A percentile compares a stretch with the other conserved stretches of the same genome.
Evolutionary conservation across 2,888 invertebrate species (phyloP).

Genomic region (Myopa tessellatipennis): DNA sequence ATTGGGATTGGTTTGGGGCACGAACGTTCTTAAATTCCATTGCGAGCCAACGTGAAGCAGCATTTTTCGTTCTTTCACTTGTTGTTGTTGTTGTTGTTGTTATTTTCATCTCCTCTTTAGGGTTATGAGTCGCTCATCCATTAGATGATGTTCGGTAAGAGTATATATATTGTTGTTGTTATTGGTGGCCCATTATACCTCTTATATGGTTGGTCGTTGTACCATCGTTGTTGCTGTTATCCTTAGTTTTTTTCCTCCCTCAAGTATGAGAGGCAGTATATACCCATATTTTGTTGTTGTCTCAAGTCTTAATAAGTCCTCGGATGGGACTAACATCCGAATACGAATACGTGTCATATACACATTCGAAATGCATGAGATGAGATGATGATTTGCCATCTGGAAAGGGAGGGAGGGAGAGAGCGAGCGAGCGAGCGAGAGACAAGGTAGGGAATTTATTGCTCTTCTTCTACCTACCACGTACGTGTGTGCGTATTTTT

Average conservation of each 20-base stretch:
- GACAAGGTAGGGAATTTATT: slow-evolving; percentile 8
- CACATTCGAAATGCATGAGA: slow-evolving; percentile 16
- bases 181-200: neutral
- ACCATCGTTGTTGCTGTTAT: neutral
- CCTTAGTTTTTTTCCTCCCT: neutral
- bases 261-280: too few relatives aligned
- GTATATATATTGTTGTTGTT: neutral
- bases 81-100: slow-evolving; percentile 22
- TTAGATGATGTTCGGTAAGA: slow-evolving; percentile 2
- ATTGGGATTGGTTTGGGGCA: neutral
- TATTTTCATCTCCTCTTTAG: slow-evolving; percentile 26
- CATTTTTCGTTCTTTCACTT: neutral
- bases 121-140: slow-evolving; percentile 21
- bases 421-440: too few relatives aligned
- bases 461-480: slow-evolving; percentile 2
- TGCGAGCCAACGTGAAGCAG: neutral
- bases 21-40: neutral
- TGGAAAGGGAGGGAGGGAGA: neutral
- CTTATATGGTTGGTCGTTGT: slow-evolving; percentile 5
- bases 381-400: neutral
- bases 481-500: neutral
- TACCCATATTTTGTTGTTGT: neutral
- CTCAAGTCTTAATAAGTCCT: neutral
- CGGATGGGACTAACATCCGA: neutral
- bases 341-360: slow-evolving; percentile 40